These are phyloP conservation scores for Corythoichthys intestinalis DNA, from an alignment of 2,113 vertebrate genomes.

Conservation along the genomic window DNA sequence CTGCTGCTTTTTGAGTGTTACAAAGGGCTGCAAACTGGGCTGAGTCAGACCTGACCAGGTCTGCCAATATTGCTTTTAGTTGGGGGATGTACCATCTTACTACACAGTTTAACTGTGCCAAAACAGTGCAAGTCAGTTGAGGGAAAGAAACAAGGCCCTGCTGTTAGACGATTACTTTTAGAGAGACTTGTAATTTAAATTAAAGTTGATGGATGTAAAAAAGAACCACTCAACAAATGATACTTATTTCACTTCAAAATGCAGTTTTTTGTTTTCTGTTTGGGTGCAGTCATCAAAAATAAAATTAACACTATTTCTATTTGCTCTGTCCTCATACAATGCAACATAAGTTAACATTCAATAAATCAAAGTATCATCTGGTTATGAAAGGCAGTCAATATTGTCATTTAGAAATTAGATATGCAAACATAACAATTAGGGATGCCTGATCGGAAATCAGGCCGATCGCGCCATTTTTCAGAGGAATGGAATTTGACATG, in stretches of 20 bases:
- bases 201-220: neutral
- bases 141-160: neutral
- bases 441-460: no score
- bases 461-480: no score
- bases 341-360: no score
- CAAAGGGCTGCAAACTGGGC: constrained; percentile 60
- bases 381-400: no score
- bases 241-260: neutral
- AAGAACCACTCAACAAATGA: neutral
- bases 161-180: neutral
- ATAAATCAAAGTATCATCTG: no score
- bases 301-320: no score
- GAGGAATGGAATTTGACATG: no score
- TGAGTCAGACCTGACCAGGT: constrained; percentile 21
- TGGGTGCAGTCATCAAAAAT: neutral
- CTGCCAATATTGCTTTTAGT: constrained; percentile 14
- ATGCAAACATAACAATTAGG: no score
- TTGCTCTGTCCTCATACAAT: no score
- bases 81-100: neutral
- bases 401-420: no score
- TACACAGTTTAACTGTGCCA: neutral
- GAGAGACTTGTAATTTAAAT: neutral
- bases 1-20: neutral
- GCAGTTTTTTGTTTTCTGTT: neutral
- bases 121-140: neutral